A percentile compares a stretch with the other conserved stretches of the same genome.
These are phyloP conservation scores for Isurus oxyrinchus DNA, from an alignment of 2,113 vertebrate genomes.

Conservation along the genomic window DNA sequence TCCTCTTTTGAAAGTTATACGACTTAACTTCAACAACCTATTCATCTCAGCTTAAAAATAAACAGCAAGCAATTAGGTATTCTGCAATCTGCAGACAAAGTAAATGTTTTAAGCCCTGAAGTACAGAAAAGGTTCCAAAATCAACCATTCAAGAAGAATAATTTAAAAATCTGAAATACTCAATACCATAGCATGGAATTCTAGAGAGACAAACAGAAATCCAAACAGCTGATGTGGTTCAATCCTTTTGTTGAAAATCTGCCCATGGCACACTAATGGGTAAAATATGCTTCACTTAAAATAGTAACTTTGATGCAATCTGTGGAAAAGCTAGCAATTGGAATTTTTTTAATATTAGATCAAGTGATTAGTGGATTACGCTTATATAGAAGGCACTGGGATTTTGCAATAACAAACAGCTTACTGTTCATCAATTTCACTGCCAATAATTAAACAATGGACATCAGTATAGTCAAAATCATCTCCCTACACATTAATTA, in stretches of 20 bases:
- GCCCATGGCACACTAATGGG: neutral
- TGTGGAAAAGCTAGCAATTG: neutral
- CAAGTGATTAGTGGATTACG: neutral
- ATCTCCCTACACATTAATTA: neutral
- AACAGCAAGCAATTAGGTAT: neutral
- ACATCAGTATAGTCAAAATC: neutral
- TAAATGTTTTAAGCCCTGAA: neutral
- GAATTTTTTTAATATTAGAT: neutral
- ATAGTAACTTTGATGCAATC: neutral
- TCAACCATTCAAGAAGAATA: neutral
- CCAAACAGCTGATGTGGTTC: neutral
- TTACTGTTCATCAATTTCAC: neutral
- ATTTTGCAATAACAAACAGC: neutral
- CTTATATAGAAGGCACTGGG: neutral
- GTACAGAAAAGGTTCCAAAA: neutral
- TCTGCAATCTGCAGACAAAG: neutral
- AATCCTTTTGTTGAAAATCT: neutral
- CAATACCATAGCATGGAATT: neutral
- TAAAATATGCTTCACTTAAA: conserved; percentile 18
- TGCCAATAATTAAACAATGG: conserved; percentile 7
- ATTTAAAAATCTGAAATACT: neutral
- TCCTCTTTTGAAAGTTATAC: neutral
- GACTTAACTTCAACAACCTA: neutral
- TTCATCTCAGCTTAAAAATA: neutral
- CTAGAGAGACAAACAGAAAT: neutral